These are phyloP conservation scores for Diachrysia chrysitis DNA, from an alignment of 2,888 invertebrate genomes.

Conservation along the genomic window DNA sequence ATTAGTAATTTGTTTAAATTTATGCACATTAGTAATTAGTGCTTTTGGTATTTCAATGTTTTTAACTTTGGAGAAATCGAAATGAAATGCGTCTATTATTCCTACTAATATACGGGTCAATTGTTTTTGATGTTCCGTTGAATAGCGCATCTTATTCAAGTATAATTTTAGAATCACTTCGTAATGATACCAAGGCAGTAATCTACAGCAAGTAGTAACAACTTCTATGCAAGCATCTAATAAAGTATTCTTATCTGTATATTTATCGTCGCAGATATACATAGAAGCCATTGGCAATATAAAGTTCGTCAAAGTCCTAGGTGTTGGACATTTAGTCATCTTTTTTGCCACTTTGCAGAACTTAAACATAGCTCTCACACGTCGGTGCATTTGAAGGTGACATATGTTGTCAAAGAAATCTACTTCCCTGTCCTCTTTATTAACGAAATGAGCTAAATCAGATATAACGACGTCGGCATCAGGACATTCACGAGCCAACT, in stretches of 20 bases:
- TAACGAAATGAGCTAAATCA: conserved; percentile 92
- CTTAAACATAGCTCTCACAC: conserved; percentile 94
- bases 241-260: conserved; percentile 93
- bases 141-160: conserved; percentile 92
- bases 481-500: conserved; percentile 92
- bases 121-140: conserved; percentile 94
- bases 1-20: conserved; percentile 54
- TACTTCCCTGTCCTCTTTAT: conserved; percentile 93
- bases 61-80: conserved; percentile 92
- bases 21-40: conserved; percentile 70
- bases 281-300: conserved; percentile 95
- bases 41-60: conserved; percentile 78
- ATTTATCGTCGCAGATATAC: conserved; percentile 94
- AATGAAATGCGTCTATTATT: conserved; percentile 97
- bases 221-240: conserved; percentile 96
- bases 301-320: conserved; percentile 94
- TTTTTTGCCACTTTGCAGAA: conserved; percentile 92
- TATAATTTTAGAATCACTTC: conserved; percentile 94
- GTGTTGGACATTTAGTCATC: conserved; percentile 89
- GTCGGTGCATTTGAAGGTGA: conserved; percentile 96
- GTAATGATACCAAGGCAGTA: conserved; percentile 97
- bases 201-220: conserved; percentile 92
- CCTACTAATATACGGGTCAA: conserved; percentile 93
- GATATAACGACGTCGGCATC: conserved; percentile 92
- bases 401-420: conserved; percentile 98